Evolutionary conservation across 2,797 vertebrate genomes (phyloP), one percentile per base, ranked within the genome.

Genomic region (Pseudomugil tenellus): DNA sequence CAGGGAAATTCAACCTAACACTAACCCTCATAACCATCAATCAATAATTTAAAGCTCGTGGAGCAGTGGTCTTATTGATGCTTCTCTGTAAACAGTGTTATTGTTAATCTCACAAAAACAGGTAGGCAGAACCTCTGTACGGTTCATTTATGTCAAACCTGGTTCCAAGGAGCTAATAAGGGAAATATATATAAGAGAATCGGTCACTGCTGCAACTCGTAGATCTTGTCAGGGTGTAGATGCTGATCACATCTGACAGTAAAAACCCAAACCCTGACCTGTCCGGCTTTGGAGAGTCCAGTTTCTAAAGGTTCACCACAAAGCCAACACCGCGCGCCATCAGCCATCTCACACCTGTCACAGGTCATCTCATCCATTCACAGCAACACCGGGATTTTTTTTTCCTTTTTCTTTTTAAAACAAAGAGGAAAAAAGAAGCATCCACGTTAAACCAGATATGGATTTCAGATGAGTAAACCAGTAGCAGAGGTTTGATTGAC

Each of bases 321-420:
- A 76, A 70, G 12, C 70, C 73, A 61, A 52, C 73, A 64, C 63
- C 28, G 84, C 70, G 84, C 74, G 70, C 70, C 67, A 64, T 37
- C 52, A 68, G 70, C 62, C 80, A 53, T 34, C 68, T 89, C 91
- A 89, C 92, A 93, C 91, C 92, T 92, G 91, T 93, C 91, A 93
- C 90, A 34, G 64, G 17, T 75, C 58, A 46, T 31, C 72, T 19
- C 1, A 70, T 59, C 63, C 63, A 52, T 25, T 23, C 63, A 58
- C 28, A 58, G 2, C 1, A 17, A 62, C 9, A 28, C 56, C 39
- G 2, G 2, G 46, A 43, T 34, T 0, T 52, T 79, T 56, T 39
- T 58, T 29, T 3, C 58, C 48, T 34, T 0, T 52, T 79, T 56
- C 35, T 58, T 29, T 3, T 60, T 11, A 0, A 41, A 39, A 19